A percentile compares a stretch with the other conserved stretches of the same genome.
phyloP scores from a whole-genome alignment of 2,888 invertebrate genomes.

The Rhingia rostrata region DNA sequence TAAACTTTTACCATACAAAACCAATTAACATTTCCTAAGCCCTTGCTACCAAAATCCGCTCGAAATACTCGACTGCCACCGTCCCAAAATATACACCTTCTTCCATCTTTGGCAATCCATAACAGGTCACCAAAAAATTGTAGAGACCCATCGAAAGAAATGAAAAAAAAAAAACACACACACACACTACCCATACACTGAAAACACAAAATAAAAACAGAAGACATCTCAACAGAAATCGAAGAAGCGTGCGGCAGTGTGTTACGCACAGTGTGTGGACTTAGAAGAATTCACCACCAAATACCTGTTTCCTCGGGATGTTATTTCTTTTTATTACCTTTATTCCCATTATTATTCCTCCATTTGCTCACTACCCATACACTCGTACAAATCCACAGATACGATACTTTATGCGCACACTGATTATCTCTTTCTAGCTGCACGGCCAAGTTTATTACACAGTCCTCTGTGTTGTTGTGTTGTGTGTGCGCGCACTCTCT shows the following conservation, averaged over 20 bases:
- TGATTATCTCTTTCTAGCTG: conserved; percentile 19
- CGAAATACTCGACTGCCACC: conserved; percentile 34
- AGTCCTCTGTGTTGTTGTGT: not conserved
- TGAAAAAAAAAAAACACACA: conserved; percentile 15
- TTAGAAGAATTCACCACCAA: conserved; percentile 73
- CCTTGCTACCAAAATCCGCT: conserved; percentile 13
- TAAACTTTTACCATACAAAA: not conserved
- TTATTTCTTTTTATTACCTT: conserved; percentile 73
- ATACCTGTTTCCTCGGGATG: conserved; percentile 73
- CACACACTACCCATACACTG: not conserved
- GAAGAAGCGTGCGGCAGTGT: conserved; percentile 19
- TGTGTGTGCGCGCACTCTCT: conserved; percentile 59
- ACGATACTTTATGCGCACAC: not conserved
- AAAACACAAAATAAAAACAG: conserved; percentile 58
- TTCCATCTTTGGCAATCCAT: conserved; percentile 60
- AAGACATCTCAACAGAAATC: conserved; percentile 66
- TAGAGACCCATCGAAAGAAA: conserved; percentile 43
- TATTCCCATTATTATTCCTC: conserved; percentile 67
- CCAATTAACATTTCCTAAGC: conserved; percentile 21
- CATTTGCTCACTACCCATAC: conserved; percentile 50
- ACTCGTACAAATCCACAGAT: no score
- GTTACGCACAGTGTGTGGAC: conserved; percentile 73
- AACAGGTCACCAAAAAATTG: conserved; percentile 72
- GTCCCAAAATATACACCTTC: conserved; percentile 36
- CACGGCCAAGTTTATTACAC: not conserved